A percentile compares a stretch with the other conserved stretches of the same genome.
Evolutionary conservation across 2,113 vertebrate species (phyloP).

Genomic region (Limnothrissa miodon): DNA sequence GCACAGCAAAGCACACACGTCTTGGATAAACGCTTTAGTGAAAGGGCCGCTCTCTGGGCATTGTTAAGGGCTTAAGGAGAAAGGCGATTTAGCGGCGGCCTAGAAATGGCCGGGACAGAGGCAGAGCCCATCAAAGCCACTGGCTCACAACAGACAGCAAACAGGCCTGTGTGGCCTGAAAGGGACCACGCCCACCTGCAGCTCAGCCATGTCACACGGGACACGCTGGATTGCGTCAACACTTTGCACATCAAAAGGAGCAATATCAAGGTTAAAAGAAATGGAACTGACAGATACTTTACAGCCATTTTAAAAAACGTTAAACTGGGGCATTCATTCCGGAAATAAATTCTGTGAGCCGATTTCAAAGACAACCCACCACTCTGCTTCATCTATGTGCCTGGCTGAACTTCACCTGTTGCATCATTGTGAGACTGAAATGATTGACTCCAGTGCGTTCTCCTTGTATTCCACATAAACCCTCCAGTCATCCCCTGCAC

Average conservation of each 20-base stretch:
- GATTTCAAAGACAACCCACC: not conserved
- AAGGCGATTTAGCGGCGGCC: not conserved
- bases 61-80: conserved; percentile 8
- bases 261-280: not conserved
- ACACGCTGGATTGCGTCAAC: not conserved
- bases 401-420: not conserved
- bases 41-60: not conserved
- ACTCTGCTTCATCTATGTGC: not conserved
- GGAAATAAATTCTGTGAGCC: not conserved
- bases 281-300: not conserved
- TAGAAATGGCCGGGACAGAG: not conserved
- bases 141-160: not conserved
- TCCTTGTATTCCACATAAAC: not conserved
- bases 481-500: not conserved
- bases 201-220: not conserved
- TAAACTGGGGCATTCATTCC: not conserved
- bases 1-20: not conserved
- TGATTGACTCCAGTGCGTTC: not conserved
- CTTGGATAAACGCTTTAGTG: conserved; percentile 1
- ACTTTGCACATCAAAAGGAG: conserved; percentile 6
- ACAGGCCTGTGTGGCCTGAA: not conserved
- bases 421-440: not conserved
- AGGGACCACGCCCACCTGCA: not conserved
- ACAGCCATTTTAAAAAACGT: not conserved
- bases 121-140: not conserved